These are phyloP conservation scores for Odontomachus brunneus DNA, from an alignment of 1,140 invertebrate species.

Conservation along the genomic window DNA sequence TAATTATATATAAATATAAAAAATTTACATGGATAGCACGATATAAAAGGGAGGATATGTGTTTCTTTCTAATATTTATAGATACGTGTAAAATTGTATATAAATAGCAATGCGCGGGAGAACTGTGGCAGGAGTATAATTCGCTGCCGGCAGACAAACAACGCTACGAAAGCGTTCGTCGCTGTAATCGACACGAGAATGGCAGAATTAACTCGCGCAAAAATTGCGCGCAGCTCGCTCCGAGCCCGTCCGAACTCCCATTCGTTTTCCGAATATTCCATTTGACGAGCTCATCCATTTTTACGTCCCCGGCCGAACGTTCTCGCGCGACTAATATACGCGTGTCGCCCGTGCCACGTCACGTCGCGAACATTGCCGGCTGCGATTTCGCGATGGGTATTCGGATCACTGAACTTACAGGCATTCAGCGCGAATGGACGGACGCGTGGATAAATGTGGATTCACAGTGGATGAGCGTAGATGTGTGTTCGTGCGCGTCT, in stretches of 20 bases:
- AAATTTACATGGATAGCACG: background rate
- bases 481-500: background rate
- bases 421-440: constrained; percentile 57
- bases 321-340: constrained; percentile 50
- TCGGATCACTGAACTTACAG: constrained; percentile 74
- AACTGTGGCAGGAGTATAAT: constrained; percentile 34
- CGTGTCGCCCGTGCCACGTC: constrained; percentile 61
- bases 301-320: constrained; percentile 37
- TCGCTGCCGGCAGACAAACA: constrained; percentile 47
- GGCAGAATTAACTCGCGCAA: constrained; percentile 51
- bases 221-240: constrained; percentile 31
- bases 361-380: constrained; percentile 59
- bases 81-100: background rate
- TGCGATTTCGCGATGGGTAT: constrained; percentile 73
- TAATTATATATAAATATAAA: background rate
- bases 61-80: background rate
- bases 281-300: constrained; percentile 59
- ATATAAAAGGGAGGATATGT: background rate
- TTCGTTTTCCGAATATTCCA: constrained; percentile 51
- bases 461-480: constrained; percentile 53
- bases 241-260: constrained; percentile 1
- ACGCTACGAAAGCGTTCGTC: constrained; percentile 39
- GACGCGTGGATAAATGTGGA: constrained; percentile 68
- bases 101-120: constrained; percentile 7
- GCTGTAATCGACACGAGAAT: constrained; percentile 60